Conservation (phyloP, 2,888 invertebrate species). For the Nemotelus pantherinus region DNA sequence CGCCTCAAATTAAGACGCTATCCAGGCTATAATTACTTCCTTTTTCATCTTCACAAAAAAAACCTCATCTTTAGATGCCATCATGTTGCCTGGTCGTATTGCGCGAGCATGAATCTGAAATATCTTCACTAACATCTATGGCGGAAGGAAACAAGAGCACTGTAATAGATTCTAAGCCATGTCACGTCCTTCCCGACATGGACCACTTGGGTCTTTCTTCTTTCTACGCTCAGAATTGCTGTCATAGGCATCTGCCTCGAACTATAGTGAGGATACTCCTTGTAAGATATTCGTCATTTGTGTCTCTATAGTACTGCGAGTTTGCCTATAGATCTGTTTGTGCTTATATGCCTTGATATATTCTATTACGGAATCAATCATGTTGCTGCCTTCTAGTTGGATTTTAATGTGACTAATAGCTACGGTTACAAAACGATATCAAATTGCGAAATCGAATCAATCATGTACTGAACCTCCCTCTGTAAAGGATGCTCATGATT, state of each 20-base stretch:
- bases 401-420: slow-evolving; percentile 40
- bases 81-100: no score
- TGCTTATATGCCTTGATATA: not conserved
- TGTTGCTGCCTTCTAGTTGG: slow-evolving; percentile 26
- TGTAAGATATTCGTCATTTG: no score
- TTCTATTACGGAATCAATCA: slow-evolving; percentile 36
- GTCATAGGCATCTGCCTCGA: no score
- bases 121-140: slow-evolving; percentile 19
- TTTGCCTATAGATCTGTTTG: not conserved
- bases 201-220: not conserved
- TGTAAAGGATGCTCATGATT: not conserved
- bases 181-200: slow-evolving; percentile 36
- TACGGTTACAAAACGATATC: slow-evolving; percentile 27
- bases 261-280: no score
- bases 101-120: slow-evolving; percentile 13
- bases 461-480: not conserved
- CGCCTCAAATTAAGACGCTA: slow-evolving; percentile 17
- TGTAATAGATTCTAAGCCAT: slow-evolving; percentile 27
- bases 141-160: slow-evolving; percentile 9
- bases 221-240: not conserved
- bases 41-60: not conserved
- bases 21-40: slow-evolving; percentile 33
- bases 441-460: slow-evolving; percentile 35
- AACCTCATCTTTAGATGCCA: not conserved
- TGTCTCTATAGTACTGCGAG: no score